Evolutionary conservation across 2,888 invertebrate species (phyloP), one percentile per base, ranked within the genome.

Genomic region (Eupithecia centaureata): DNA sequence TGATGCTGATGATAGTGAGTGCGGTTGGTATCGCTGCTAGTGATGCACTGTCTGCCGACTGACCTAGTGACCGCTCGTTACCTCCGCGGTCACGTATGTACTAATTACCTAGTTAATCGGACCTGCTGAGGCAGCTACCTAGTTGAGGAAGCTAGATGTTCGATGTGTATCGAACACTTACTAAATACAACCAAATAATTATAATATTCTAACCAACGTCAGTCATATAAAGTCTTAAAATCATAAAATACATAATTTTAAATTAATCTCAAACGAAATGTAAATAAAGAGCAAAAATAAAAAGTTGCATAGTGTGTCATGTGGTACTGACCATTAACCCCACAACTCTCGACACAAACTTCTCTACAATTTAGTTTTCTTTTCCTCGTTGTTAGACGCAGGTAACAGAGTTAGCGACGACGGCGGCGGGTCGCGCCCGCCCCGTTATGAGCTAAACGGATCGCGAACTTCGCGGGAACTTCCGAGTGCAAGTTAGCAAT

Each of bases 401-500:
- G 57, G 57, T 32, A 57, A 57, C 22, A 5, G 4, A 30, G 47
- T 51, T 51, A 5, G 12, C 57, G 47, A 22, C 42, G 42, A 47
- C 5, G 54, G 18, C 22, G 47, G 25, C 32, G 54, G 22, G 51
- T 30, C 70, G 66, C 61, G 57, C 56, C 56, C 61, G 57, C 56
- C 56, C 63, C 69, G 66, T 56, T n/a, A 25, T 27, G 28, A 58
- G 60, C n/a, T 52, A 68, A 66, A 66, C 32, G 42, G 32, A 38
- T 47, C 22, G 28, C 30, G n/a, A 51, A 61, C 51, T 70, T 58
- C 13, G 13, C 59, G 12, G n/a, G 56, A 71, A 72, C 71, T 74
- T 70, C 42, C 27, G 62, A 67, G 66, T 68, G 67, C 65, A 67
- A 77, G 70, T 73, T 73, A 69, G 73, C 71, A 73, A 74, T 74